Evolutionary conservation across 35 echinoderm and acorn worm species (phyloP).

Genomic region (Nesometra sesokonis): DNA sequence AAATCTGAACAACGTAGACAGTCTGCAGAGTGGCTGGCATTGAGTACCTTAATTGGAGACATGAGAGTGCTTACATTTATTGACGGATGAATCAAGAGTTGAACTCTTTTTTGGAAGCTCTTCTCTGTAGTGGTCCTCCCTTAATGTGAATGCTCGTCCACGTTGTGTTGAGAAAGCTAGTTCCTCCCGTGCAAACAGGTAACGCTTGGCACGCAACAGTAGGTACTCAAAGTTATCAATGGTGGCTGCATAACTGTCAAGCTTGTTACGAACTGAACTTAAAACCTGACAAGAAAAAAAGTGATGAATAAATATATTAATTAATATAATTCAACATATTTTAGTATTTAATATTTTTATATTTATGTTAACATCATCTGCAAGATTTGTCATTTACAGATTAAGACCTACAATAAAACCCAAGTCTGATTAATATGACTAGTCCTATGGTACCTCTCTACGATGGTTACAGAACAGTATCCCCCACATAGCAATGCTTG

Average conservation of each 20-base stretch:
- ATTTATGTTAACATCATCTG: no score
- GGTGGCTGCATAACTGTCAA: conserved; percentile 42
- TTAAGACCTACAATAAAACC: not conserved
- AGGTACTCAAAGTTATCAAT: conserved; percentile 39
- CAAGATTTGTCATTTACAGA: no score
- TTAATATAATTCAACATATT: no score
- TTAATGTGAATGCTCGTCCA: not conserved
- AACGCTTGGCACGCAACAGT: conserved; percentile 39
- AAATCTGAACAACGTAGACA: no score
- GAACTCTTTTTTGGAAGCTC: not conserved
- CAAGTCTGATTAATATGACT: not conserved
- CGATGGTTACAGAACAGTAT: no score
- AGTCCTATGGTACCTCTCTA: no score
- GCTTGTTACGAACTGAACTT: conserved; percentile 43
- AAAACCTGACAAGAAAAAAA: conserved; percentile 48
- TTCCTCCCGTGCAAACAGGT: conserved; percentile 33
- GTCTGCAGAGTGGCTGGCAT: no score
- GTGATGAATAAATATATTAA: no score
- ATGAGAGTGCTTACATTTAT: not conserved
- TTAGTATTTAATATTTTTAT: no score
- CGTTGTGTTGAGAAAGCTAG: conserved; percentile 13
- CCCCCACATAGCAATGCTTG: no score
- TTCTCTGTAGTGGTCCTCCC: not conserved
- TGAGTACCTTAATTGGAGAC: no score
- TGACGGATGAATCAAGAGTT: not conserved